A percentile compares a stretch with the other conserved stretches of the same genome.
phyloP scores from a whole-genome alignment of 2,888 invertebrate genomes.

The Therioaphis trifolii region DNA sequence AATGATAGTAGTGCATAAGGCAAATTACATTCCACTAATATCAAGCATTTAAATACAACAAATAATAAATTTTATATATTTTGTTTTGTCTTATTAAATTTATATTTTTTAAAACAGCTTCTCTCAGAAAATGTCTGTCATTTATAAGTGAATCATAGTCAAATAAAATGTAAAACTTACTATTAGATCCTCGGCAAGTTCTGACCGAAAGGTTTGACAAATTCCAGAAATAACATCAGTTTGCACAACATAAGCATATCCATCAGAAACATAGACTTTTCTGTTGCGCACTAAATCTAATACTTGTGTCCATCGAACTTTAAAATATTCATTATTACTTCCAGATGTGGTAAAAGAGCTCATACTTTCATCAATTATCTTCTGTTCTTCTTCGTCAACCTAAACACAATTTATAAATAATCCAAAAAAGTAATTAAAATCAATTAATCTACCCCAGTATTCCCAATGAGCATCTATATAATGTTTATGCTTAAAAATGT shows the following conservation, averaged over 20 bases:
- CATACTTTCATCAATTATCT: conserved; percentile 73
- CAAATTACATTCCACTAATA: no score
- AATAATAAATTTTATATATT: no score
- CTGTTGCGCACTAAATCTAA: conserved; percentile 83
- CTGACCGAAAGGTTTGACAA: conserved; percentile 78
- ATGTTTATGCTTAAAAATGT: no score
- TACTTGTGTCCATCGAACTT: conserved; percentile 89
- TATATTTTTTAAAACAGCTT: no score
- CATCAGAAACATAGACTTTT: conserved; percentile 81
- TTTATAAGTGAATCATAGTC: no score
- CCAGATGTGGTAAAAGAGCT: conserved; percentile 73
- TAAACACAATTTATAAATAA: conserved; percentile 65
- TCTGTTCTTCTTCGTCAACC: conserved; percentile 78
- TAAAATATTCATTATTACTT: conserved; percentile 78
- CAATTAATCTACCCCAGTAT: no score
- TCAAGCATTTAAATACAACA: no score
- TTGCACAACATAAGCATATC: conserved; percentile 88
- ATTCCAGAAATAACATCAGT: conserved; percentile 87
- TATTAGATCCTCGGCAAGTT: conserved; percentile 71
- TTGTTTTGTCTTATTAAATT: no score
- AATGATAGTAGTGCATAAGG: no score
- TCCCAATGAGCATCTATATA: no score
- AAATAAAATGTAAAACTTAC: conserved; percentile 63
- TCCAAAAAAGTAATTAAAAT: not conserved
- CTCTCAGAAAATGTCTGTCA: no score